Conservation (phyloP, 2,113 vertebrate species). For the Benitochromis conjunctus region DNA sequence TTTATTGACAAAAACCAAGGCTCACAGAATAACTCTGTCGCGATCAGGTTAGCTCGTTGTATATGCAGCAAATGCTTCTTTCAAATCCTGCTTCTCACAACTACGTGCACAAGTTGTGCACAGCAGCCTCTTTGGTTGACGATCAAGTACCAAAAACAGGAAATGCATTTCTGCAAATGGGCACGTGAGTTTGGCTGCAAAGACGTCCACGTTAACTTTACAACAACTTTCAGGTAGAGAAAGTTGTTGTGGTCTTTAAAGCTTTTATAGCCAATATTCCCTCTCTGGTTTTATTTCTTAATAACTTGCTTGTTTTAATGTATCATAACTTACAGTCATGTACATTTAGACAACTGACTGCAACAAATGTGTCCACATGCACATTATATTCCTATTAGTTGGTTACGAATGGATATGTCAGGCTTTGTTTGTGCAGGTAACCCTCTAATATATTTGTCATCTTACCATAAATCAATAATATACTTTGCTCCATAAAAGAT, state of each 20-base stretch:
- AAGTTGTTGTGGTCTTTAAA: background rate
- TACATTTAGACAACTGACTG: background rate
- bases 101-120: background rate
- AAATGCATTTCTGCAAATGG: background rate
- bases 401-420: background rate
- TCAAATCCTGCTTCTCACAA: background rate
- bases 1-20: background rate
- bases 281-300: background rate
- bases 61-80: accelerated
- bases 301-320: accelerated
- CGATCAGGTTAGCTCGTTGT: background rate
- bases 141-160: background rate
- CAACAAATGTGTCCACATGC: background rate
- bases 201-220: accelerated
- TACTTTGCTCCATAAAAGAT: background rate
- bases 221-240: background rate
- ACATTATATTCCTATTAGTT: background rate
- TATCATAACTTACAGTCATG: background rate
- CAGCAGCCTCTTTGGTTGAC: accelerated
- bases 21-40: background rate
- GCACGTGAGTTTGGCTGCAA: background rate
- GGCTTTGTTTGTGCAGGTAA: background rate
- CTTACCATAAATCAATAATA: background rate
- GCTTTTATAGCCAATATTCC: background rate
- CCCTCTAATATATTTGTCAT: background rate